Evolutionary conservation across 1,140 invertebrate species (phyloP), one percentile per base, ranked within the genome.

Genomic region (Heliconius himera): DNA sequence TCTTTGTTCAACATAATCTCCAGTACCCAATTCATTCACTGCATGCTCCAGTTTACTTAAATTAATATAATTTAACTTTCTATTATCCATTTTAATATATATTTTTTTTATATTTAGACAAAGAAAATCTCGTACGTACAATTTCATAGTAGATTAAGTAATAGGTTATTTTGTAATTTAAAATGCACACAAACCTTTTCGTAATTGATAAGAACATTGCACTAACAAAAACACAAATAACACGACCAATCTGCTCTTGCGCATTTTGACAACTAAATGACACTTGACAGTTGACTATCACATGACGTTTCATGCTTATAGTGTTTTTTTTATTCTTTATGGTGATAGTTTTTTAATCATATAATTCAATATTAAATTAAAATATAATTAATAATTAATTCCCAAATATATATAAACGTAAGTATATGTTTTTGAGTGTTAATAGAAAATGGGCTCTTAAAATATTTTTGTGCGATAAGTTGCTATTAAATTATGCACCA

Each of bases 141-240:
- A 36, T 36, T 6, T 36, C 6, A 8, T 36, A 36, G 33, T 36
- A 36, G 8, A 36, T 36, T 36, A 36, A 36, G 33, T 36, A 36
- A 36, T 6, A 36, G 56, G 56, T 60, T 60, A 60, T 60, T 60
- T 22, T 60, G 20, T 60, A 60, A 29, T 60, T n/a, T n/a, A 79
- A 33, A 46, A 78, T 66, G 41, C 72, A 8, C 16, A 80, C 83
- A 78, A 73, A 88, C 87, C 87, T 82, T 84, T 85, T 78, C 83
- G 83, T 76, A 86, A 73, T 18, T 66, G 60, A 66, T 66, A 29
- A 22, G 82, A 74, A 79, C 81, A 86, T 76, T 79, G 82, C 20
- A 76, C 83, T 18, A 22, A 41, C 5, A 72, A 56, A 33, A 83
- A n/a, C 38, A 79, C 77, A 33, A 71, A 82, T 26, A 82, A 77